These are phyloP conservation scores for Chaetophractus vellerosus DNA, from an alignment of 2,797 vertebrate species.

Conservation along the genomic window DNA sequence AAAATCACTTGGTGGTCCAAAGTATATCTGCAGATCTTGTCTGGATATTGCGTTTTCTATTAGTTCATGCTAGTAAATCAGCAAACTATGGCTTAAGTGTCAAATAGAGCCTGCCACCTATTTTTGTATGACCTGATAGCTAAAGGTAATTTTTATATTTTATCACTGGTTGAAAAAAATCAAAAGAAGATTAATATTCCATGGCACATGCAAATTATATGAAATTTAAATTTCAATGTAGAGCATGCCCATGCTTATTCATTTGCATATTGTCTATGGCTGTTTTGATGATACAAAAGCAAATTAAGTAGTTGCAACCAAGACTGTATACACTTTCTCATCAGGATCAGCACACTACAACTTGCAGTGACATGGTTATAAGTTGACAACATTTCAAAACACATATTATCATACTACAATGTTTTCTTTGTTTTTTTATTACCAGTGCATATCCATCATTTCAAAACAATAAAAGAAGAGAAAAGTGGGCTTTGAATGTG, in stretches of 20 bases:
- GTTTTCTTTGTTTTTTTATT: not conserved
- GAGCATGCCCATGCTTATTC: not conserved
- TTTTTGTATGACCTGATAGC: not conserved
- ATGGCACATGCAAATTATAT: not conserved
- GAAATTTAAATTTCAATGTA: constrained; percentile 41
- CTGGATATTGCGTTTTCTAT: not conserved
- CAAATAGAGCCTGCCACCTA: not conserved
- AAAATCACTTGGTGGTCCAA: not conserved
- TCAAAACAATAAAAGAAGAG: not conserved
- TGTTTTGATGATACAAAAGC: not conserved
- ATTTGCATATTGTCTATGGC: not conserved
- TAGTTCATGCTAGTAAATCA: not conserved
- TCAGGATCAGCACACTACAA: not conserved
- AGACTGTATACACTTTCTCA: not conserved
- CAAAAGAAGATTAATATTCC: constrained; percentile 6
- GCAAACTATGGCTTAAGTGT: not conserved
- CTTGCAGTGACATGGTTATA: not conserved
- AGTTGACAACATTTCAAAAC: constrained; percentile 30
- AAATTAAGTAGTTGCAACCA: not conserved
- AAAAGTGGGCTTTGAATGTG: not conserved
- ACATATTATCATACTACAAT: not conserved
- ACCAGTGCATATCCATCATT: not conserved
- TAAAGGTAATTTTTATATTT: not conserved
- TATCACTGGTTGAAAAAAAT: constrained; percentile 21
- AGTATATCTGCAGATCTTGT: not conserved